Base-by-base conservation (phyloP, 2,888 invertebrate genomes). In the Lamellibrachia satsuma region DNA sequence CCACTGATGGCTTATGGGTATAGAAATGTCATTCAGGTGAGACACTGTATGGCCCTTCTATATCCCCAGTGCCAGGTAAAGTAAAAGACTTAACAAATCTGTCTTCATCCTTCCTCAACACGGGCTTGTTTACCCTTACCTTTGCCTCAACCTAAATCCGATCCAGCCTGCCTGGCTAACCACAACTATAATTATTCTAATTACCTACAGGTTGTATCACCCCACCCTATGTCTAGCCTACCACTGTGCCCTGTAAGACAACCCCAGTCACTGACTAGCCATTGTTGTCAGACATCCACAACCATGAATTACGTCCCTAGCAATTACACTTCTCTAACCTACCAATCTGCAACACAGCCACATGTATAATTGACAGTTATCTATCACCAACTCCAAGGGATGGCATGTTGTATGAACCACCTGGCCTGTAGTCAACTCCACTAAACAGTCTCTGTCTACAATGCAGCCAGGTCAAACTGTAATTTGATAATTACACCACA, bases 401-500 rank as follows among this genome's bases (percentile, higher is more conserved):
- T 15, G 75, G 6, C 22, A 75, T 75, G n/a, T 75, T 4, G 22
- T 1, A 75, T 4, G 22, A 22, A 22, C 22, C 22, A 9, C 22
- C 75, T 22, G 75, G 75, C 75, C 22, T 75, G 75, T 75, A 75
- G 75, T 75, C 75, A 75, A 75, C 75, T 75, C 75, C 75, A 75
- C 75, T 75, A 75, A 75, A 75, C 75, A 75, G 2, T 15, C 22
- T 22, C 4, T 75, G 22, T 75, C 75, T 75, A 75, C 75, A 75
- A 75, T 75, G n/a, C 75, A 75, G 6, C 57, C 75, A 75, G 75
- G 75, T 75, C 75, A 75, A 75, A 75, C 75, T 15, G 22, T 75
- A 75, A 75, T 75, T 75, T 75, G 75, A 75, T 75, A 75, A 75
- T 75, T 75, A 75, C 75, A 75, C 15, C 22, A 75, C 75, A 75